Evolutionary conservation across 2,113 vertebrate species (phyloP).

Genomic region (Platysternon megacephalum): DNA sequence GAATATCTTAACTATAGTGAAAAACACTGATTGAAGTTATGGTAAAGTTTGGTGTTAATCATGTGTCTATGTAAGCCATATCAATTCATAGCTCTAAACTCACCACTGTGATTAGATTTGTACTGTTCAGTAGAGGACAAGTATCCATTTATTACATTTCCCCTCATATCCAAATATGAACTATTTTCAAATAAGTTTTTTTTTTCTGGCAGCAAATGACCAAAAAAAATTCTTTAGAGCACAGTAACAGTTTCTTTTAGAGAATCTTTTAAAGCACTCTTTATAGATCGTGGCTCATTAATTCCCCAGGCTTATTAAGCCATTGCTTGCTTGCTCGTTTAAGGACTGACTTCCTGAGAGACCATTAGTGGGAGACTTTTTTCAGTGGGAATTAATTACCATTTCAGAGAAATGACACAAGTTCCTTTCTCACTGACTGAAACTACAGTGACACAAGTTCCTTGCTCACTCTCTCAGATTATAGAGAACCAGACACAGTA

Average conservation of each 20-base stretch:
- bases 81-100: neutral
- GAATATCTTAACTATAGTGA: neutral
- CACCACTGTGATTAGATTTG: neutral
- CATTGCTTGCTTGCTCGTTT: neutral
- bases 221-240: neutral
- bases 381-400: neutral
- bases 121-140: neutral
- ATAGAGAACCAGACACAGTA: neutral
- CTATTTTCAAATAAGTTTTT: neutral
- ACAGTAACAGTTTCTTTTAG: neutral
- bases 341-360: accelerated
- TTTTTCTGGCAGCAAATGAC: neutral
- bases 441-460: neutral
- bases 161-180: neutral
- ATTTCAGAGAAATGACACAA: neutral
- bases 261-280: neutral
- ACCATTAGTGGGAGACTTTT: neutral
- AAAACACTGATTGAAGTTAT: neutral
- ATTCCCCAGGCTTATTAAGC: neutral
- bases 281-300: neutral
- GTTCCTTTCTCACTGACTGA: neutral
- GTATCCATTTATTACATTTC: neutral
- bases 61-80: neutral
- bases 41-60: neutral
- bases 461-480: neutral